A percentile compares a stretch with the other conserved stretches of the same genome.
Evolutionary conservation across 2,888 invertebrate genomes (phyloP).

Genomic region (Apodemia zela): DNA sequence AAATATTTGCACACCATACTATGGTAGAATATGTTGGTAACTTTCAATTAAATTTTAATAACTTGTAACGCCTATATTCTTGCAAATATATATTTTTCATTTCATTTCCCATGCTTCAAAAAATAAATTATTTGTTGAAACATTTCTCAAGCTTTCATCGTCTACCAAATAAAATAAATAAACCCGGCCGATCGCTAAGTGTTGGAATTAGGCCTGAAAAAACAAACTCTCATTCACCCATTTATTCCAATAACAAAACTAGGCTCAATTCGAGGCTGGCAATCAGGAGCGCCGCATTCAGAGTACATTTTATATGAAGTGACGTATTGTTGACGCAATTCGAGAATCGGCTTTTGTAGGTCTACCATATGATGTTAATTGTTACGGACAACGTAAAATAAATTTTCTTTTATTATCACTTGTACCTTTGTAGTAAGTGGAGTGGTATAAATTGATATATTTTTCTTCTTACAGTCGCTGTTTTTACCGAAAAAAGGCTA

Average conservation of each 20-base stretch:
- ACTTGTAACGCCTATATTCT: too few relatives aligned
- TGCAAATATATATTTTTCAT: too few relatives aligned
- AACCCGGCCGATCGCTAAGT: background rate
- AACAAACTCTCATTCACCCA: constrained; percentile 22
- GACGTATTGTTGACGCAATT: constrained; percentile 25
- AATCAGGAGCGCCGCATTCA: constrained; percentile 15
- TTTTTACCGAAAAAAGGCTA: too few relatives aligned
- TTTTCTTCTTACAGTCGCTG: too few relatives aligned
- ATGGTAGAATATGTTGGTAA: too few relatives aligned
- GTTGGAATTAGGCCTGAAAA: constrained; percentile 14
- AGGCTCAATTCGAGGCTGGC: constrained; percentile 17
- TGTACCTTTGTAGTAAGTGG: too few relatives aligned
- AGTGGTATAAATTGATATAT: too few relatives aligned
- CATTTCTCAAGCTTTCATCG: background rate
- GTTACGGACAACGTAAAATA: background rate
- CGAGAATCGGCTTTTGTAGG: constrained; percentile 11
- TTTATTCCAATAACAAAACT: constrained; percentile 20
- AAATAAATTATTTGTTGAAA: background rate
- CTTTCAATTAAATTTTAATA: too few relatives aligned
- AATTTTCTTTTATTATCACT: background rate
- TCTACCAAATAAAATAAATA: constrained; percentile 1
- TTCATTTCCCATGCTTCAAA: background rate
- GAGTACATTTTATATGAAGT: constrained; percentile 28
- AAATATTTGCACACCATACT: too few relatives aligned
- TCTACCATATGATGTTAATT: background rate